Conservation (phyloP, 2,888 invertebrate species). For the Dynastes grantii region DNA sequence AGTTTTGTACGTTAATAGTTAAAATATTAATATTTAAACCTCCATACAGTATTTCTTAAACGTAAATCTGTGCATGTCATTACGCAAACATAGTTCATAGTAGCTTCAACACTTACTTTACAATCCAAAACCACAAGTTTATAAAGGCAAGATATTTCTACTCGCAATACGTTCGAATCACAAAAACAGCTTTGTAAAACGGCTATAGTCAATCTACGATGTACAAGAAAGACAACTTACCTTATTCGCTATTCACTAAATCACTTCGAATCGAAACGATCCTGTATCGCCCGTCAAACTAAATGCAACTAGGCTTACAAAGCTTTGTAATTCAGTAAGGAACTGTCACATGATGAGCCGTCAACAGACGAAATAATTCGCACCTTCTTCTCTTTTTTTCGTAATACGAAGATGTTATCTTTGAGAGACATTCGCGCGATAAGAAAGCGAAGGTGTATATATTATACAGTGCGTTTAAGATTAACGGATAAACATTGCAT, state of each 20-base stretch:
- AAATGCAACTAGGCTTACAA: constrained; percentile 33
- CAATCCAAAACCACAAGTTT: too few species aligned
- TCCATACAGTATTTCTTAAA: too few species aligned
- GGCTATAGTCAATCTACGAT: too few species aligned
- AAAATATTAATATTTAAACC: too few species aligned
- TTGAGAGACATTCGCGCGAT: constrained; percentile 23
- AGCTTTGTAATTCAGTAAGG: constrained; percentile 31
- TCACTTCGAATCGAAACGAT: neutral
- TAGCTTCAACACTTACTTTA: too few species aligned
- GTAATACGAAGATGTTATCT: constrained; percentile 43
- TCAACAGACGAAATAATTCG: constrained; percentile 24
- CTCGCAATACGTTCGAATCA: too few species aligned
- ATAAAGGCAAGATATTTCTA: too few species aligned
- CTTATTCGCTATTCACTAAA: neutral
- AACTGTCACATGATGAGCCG: constrained; percentile 40
- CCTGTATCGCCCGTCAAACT: constrained; percentile 35
- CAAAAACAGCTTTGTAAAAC: too few species aligned
- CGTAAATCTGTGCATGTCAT: too few species aligned
- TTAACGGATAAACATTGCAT: too few species aligned
- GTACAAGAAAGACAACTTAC: neutral
- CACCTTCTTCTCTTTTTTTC: constrained; percentile 42
- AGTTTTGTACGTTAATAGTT: too few species aligned
- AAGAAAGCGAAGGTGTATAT: neutral
- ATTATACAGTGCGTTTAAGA: neutral
- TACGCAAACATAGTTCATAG: too few species aligned